phyloP scores from a whole-genome alignment of 2,797 vertebrate genomes.

The Liasis olivaceus region DNA sequence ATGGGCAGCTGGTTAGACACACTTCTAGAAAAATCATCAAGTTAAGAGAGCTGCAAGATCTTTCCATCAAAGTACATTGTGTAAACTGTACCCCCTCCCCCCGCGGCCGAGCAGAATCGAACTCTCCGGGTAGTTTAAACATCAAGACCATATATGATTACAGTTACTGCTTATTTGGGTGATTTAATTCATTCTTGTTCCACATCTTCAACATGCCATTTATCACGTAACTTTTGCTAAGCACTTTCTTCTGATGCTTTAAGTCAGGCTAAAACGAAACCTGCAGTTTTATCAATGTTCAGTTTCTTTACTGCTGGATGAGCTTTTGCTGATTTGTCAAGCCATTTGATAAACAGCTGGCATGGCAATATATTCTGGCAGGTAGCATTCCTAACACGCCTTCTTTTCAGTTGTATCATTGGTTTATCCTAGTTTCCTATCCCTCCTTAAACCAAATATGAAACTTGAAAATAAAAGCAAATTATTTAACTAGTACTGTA shows the following conservation, averaged over 20 bases:
- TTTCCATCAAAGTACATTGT: not conserved
- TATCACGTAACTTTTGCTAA: not conserved
- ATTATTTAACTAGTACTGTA: not conserved
- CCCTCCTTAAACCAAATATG: not conserved
- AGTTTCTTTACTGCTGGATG: not conserved
- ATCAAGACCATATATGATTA: not conserved
- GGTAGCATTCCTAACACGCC: not conserved
- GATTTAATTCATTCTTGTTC: not conserved
- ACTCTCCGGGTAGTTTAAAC: not conserved
- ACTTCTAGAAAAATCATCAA: not conserved
- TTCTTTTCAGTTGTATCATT: not conserved
- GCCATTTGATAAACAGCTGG: not conserved
- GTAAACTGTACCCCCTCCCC: not conserved
- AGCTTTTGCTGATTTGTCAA: not conserved
- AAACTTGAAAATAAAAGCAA: not conserved
- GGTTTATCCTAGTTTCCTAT: not conserved
- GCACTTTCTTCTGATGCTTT: not conserved
- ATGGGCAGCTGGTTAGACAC: not conserved
- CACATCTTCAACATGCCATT: not conserved
- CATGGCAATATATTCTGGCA: not conserved
- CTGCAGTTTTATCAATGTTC: not conserved
- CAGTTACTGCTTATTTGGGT: not conserved
- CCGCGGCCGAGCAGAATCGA: not conserved
- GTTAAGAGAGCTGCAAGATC: not conserved
- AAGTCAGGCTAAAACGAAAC: no score